Evolutionary conservation across 2,888 invertebrate species (phyloP), one percentile per base, ranked within the genome.

Genomic region (Eristalis arbustorum): DNA sequence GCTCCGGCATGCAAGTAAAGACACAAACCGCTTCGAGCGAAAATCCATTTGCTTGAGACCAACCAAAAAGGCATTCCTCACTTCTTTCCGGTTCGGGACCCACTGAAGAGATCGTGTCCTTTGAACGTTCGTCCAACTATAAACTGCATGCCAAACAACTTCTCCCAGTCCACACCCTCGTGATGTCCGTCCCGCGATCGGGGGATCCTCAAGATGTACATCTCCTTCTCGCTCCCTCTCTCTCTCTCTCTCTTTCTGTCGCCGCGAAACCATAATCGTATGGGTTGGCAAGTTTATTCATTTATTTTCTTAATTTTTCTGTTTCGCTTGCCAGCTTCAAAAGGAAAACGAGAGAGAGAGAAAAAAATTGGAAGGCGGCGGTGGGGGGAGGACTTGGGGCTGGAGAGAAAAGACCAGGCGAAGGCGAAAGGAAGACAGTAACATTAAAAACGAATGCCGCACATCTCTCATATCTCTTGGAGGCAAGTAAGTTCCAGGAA

Each of bases 401-500:
- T 49, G 42, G 73, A 69, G 18, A 57, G 23, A 62, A 31, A 67
- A 25, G 37, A 68, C 2, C 5, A 56, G 14, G 59, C 11, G 61
- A 69, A 68, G 23, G 28, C 42, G 40, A 40, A 61, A 57, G 56
- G 74, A 69, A 79, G 49, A 59, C 67, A 85, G 67, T 64, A 87
- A 79, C 83, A 79, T 87, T 87, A 87, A 87, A 49, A 87, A 83
- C 83, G 79, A 87, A 87, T 87, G 87, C 87, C 83, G 87, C 87
- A 87, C 87, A 87, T 87, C 87, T 87, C 78, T 87, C 87, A 87
- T 87, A 87, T 87, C 87, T 87, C 83, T 87, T 87, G 71, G 83
- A 87, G 87, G 87, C 88, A 89, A 88, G 88, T 89, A 87, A 89
- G 88, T 91, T 91, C 91, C 90, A 89, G 88, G 91, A 91, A 91